Percentiles rank a stretch among this genome's conserved stretches.
phyloP scores from a whole-genome alignment of 2,797 vertebrate species.

The Sparus aurata region DNA sequence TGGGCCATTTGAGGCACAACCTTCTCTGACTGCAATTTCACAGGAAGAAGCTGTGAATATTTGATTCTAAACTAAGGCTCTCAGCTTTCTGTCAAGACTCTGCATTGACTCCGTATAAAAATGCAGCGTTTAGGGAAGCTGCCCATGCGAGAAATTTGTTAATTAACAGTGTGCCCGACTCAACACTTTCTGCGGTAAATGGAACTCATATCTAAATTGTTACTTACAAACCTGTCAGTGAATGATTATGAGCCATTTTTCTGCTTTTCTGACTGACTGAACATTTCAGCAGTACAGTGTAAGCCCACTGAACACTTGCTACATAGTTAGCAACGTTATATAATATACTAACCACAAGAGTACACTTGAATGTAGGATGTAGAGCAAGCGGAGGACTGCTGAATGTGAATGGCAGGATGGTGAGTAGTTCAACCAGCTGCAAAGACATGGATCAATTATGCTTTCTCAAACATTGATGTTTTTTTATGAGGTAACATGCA shows the following conservation, averaged over 20 bases:
- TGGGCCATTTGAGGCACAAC: slow-evolving; percentile 48
- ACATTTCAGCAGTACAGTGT: slow-evolving; percentile 49
- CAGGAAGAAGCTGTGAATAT: slow-evolving; percentile 46
- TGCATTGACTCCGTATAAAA: slow-evolving; percentile 64
- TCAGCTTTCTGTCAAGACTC: slow-evolving; percentile 58
- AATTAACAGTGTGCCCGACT: slow-evolving; percentile 79
- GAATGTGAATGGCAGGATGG: slow-evolving; percentile 32
- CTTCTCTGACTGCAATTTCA: slow-evolving; percentile 59
- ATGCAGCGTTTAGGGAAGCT: slow-evolving; percentile 70
- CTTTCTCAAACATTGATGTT: neutral
- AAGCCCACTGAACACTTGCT: slow-evolving; percentile 36
- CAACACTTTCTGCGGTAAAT: slow-evolving; percentile 69
- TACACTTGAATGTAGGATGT: slow-evolving; percentile 49
- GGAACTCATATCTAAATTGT: slow-evolving; percentile 75
- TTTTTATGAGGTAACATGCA: neutral
- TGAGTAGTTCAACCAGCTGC: slow-evolving; percentile 2
- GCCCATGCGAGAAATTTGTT: slow-evolving; percentile 78
- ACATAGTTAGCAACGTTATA: slow-evolving; percentile 57
- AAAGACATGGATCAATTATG: slow-evolving; percentile 14
- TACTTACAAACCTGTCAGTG: slow-evolving; percentile 69
- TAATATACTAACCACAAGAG: slow-evolving; percentile 45
- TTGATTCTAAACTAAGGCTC: slow-evolving; percentile 53
- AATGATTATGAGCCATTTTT: slow-evolving; percentile 69
- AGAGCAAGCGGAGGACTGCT: slow-evolving; percentile 33
- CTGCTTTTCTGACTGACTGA: slow-evolving; percentile 65